These are phyloP conservation scores for Sinocyclocheilus anshuiensis DNA, from an alignment of 2,113 vertebrate genomes.

Conservation along the genomic window DNA sequence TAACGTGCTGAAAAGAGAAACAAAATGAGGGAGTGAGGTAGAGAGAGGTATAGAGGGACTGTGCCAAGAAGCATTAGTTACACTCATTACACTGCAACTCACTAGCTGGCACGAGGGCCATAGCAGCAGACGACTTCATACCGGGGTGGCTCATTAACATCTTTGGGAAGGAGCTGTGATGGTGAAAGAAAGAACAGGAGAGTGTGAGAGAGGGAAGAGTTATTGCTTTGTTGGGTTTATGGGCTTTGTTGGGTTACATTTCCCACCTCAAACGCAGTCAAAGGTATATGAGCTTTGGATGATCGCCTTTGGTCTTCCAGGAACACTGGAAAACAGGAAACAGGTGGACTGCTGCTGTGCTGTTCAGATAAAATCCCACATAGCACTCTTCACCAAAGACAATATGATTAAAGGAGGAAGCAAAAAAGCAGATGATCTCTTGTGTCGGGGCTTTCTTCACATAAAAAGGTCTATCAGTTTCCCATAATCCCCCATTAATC, in stretches of 20 bases:
- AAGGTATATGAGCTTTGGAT: slow-evolving; percentile 12
- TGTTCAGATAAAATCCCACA: slow-evolving; percentile 6
- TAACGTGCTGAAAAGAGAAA: slow-evolving; percentile 57
- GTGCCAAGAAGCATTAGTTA: slow-evolving; percentile 78
- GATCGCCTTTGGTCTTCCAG: slow-evolving; percentile 18
- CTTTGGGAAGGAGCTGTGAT: slow-evolving; percentile 68
- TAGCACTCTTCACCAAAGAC: slow-evolving; percentile 30
- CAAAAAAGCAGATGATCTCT: slow-evolving; percentile 8
- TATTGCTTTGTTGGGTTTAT: slow-evolving; percentile 13
- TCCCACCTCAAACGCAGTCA: slow-evolving; percentile 27
- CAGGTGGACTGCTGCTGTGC: not conserved
- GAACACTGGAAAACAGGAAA: slow-evolving; percentile 14
- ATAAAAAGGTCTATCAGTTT: slow-evolving; percentile 25
- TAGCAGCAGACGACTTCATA: slow-evolving; percentile 68
- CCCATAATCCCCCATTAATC: slow-evolving; percentile 50
- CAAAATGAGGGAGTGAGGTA: not conserved
- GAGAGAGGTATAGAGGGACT: slow-evolving; percentile 11
- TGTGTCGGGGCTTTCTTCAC: slow-evolving; percentile 21
- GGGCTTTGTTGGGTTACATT: slow-evolving; percentile 13
- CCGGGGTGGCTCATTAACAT: slow-evolving; percentile 74
- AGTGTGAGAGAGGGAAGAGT: slow-evolving; percentile 39
- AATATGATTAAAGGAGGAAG: slow-evolving; percentile 35
- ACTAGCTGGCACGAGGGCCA: slow-evolving; percentile 68
- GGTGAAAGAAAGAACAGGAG: slow-evolving; percentile 52
- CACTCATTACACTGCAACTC: slow-evolving; percentile 77